Evolutionary conservation across 1,140 invertebrate genomes (phyloP).

Genomic region (Tetragonula clypearis): DNA sequence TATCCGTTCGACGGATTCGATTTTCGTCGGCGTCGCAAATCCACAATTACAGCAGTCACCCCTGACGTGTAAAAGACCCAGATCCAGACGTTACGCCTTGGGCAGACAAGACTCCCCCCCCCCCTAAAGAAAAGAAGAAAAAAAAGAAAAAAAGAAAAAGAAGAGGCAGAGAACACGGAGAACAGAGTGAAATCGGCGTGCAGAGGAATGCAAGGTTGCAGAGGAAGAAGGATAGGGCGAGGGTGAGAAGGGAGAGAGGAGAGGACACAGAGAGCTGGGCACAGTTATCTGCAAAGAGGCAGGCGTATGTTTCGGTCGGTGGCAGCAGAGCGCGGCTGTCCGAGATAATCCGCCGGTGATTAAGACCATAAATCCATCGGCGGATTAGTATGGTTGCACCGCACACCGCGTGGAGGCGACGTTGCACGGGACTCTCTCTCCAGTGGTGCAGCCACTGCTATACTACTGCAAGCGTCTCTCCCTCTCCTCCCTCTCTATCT

Average conservation of each 20-base stretch:
- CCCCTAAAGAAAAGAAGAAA: too few relatives aligned
- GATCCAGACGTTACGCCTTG: not conserved
- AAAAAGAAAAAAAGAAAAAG: too few relatives aligned
- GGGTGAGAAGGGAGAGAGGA: not conserved
- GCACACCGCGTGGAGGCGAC: constrained; percentile 68
- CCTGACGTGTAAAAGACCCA: constrained; percentile 21
- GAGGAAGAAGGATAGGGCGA: not conserved
- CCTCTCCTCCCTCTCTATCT: constrained; percentile 28
- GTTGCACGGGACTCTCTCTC: constrained; percentile 44
- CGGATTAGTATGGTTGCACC: constrained; percentile 81
- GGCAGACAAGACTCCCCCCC: not conserved
- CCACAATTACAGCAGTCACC: not conserved
- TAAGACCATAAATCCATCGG: constrained; percentile 85
- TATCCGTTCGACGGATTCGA: not conserved
- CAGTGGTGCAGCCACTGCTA: constrained; percentile 32
- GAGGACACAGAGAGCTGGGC: constrained; percentile 43
- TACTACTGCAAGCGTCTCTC: constrained; percentile 7
- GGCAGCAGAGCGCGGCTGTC: constrained; percentile 79
- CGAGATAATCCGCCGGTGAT: constrained; percentile 84
- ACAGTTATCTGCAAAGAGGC: constrained; percentile 81
- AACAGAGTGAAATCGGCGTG: not conserved
- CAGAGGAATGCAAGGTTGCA: not conserved
- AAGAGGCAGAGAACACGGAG: not conserved
- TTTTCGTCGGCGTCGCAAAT: not conserved
- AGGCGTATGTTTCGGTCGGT: constrained; percentile 79